These are phyloP conservation scores for Lota lota DNA, from an alignment of 2,113 vertebrate species.

Conservation along the genomic window DNA sequence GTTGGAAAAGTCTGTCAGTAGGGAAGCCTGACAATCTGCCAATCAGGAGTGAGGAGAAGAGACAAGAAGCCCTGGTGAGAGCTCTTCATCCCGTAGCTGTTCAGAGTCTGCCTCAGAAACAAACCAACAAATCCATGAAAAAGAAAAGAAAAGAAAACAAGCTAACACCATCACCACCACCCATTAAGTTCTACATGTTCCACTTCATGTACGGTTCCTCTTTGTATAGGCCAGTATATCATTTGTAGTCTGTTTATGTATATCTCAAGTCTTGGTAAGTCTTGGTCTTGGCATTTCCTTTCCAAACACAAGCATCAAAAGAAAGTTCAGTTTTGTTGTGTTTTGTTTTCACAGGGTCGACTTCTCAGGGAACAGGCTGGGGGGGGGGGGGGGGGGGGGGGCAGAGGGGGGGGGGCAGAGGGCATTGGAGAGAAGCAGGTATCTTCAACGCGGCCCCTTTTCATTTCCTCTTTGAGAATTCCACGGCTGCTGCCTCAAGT, in stretches of 20 bases:
- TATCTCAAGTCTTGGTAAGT: slow-evolving; percentile 47
- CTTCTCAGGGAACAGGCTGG: too few relatives aligned
- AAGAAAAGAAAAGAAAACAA: slow-evolving; percentile 36
- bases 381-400: too few relatives aligned
- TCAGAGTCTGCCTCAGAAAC: slow-evolving; percentile 58
- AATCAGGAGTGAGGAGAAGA: slow-evolving; percentile 29
- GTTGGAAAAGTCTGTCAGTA: slow-evolving; percentile 57
- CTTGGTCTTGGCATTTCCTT: slow-evolving; percentile 49
- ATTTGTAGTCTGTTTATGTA: slow-evolving; percentile 35
- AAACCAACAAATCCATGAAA: slow-evolving; percentile 11
- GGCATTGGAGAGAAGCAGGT: too few relatives aligned
- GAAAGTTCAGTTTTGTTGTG: slow-evolving; percentile 35
- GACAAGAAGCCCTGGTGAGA: slow-evolving; percentile 38
- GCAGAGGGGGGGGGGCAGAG: neutral
- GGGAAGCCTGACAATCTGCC: slow-evolving; percentile 40
- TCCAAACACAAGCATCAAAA: slow-evolving; percentile 51
- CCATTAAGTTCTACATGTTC: slow-evolving; percentile 65
- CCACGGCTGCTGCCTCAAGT: too few relatives aligned
- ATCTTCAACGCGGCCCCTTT: neutral
- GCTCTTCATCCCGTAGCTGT: slow-evolving; percentile 64
- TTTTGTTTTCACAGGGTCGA: slow-evolving; percentile 39
- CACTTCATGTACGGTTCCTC: slow-evolving; percentile 44
- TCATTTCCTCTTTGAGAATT: slow-evolving; percentile 24
- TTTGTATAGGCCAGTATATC: slow-evolving; percentile 35
- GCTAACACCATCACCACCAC: slow-evolving; percentile 17